Percentiles rank a stretch among this genome's conserved stretches.
Evolutionary conservation across 2,888 invertebrate species (phyloP).

Genomic region (Drosophila anomalata): DNA sequence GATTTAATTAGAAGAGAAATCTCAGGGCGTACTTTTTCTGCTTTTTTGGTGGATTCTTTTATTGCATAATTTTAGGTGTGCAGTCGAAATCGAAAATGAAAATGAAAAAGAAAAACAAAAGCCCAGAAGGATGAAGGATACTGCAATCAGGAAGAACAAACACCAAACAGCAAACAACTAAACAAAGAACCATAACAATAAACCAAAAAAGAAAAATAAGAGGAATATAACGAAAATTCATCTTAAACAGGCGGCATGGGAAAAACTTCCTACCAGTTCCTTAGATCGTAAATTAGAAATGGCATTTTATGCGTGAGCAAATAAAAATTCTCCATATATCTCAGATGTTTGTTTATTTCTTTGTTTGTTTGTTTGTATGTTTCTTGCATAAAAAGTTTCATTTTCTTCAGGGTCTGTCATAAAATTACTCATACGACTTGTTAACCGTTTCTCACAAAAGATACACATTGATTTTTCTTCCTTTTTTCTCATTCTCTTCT

Average conservation of each 20-base stretch:
- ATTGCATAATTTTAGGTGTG: constrained; percentile 73
- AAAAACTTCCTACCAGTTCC: constrained; percentile 9
- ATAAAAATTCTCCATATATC: constrained; percentile 54
- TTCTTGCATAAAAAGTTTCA: constrained; percentile 56
- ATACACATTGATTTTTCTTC: constrained; percentile 40
- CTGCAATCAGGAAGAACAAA: constrained; percentile 25
- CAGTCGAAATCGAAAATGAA: constrained; percentile 30
- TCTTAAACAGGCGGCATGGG: constrained; percentile 47
- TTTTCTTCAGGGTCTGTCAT: constrained; percentile 42
- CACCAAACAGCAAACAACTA: constrained; percentile 32
- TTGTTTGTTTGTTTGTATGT: background rate
- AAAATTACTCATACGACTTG: constrained; percentile 75
- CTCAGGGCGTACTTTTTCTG: background rate
- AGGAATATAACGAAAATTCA: constrained; percentile 58
- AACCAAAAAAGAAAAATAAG: constrained; percentile 15
- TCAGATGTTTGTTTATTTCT: background rate
- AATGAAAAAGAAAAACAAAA: background rate
- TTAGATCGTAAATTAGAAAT: constrained; percentile 72
- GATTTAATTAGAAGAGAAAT: constrained; percentile 77
- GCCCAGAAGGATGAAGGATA: background rate
- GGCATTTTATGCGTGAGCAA: constrained; percentile 70
- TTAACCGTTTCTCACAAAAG: constrained; percentile 54
- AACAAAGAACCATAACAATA: constrained; percentile 51
- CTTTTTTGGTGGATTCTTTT: constrained; percentile 45
- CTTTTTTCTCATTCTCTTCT: background rate